Evolutionary conservation across 2,888 invertebrate genomes (phyloP), one percentile per base, ranked within the genome.

Genomic region (Notodonta dromedarius): DNA sequence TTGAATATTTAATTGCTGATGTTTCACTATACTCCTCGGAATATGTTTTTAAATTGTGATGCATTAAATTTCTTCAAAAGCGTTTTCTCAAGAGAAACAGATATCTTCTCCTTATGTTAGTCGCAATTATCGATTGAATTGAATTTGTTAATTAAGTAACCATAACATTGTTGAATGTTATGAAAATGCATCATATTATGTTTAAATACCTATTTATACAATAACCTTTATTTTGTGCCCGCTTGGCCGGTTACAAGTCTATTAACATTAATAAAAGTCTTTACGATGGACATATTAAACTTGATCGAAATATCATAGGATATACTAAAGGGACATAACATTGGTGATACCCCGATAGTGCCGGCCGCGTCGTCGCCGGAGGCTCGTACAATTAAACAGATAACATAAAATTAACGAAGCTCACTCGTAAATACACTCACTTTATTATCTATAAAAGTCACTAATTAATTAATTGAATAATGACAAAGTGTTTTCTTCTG

Each of bases 371-470:
- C 80, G 76, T 77, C 77, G 82, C 82, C 83, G 73, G 83, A 78
- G 84, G 82, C 85, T 83, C 81, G 71, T 82, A 87, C 87, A 89
- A 89, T 92, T 90, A 88, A 85, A 86, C 79, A 87, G 91, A 90
- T 90, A 88, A 87, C 86, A 88, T 90, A 88, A 91, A 90, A 89
- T 88, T 91, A 90, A 90, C 89, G 86, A 87, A 90, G 82, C 81
- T 78, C 78, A 83, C 86, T 88, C 92, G 84, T 93, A 92, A 92
- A 93, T 87, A 89, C 82, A 81, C 82, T 87, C 81, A 80, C 79
- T 92, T 91, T 91, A 93, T 83, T 88, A 91, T 90, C 92, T 87
- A 91, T 93, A 91, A 93, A 93, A 85, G 91, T 89, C 91, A 88
- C 83, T 88, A 85, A 90, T 91, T 91, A 93, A 93, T 93, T 92